Evolutionary conservation across 2,113 vertebrate species (phyloP).

Genomic region (Fulmarus glacialis): DNA sequence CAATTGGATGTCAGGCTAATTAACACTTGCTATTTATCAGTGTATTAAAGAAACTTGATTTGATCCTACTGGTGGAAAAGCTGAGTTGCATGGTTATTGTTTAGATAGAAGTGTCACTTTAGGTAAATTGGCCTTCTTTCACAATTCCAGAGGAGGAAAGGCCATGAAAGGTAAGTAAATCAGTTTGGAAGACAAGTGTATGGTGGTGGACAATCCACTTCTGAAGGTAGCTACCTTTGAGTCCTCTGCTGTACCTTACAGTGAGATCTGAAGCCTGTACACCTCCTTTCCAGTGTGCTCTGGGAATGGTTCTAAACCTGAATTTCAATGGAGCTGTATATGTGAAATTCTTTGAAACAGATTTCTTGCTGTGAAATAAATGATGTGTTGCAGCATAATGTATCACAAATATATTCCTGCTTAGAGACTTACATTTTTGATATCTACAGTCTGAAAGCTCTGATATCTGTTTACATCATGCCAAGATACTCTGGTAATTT

Average conservation of each 20-base stretch:
- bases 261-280: background rate
- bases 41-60: background rate
- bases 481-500: background rate
- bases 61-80: background rate
- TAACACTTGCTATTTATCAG: background rate
- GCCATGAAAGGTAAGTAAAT: background rate
- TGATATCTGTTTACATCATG: background rate
- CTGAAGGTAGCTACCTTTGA: background rate
- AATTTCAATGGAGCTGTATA: background rate
- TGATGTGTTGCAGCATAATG: background rate
- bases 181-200: background rate
- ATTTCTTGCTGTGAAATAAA: background rate
- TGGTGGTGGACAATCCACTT: background rate
- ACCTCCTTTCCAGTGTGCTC: accelerated
- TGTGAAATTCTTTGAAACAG: background rate
- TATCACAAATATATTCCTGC: background rate
- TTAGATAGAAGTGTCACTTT: background rate
- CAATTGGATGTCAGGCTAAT: background rate
- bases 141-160: background rate
- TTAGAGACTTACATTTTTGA: background rate
- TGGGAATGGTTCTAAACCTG: background rate
- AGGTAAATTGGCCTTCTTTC: background rate
- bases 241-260: background rate
- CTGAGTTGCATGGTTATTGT: background rate
- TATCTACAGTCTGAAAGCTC: background rate